Evolutionary conservation across 2,888 invertebrate genomes (phyloP), one percentile per base, ranked within the genome.

Genomic region (Sesamia inferens): DNA sequence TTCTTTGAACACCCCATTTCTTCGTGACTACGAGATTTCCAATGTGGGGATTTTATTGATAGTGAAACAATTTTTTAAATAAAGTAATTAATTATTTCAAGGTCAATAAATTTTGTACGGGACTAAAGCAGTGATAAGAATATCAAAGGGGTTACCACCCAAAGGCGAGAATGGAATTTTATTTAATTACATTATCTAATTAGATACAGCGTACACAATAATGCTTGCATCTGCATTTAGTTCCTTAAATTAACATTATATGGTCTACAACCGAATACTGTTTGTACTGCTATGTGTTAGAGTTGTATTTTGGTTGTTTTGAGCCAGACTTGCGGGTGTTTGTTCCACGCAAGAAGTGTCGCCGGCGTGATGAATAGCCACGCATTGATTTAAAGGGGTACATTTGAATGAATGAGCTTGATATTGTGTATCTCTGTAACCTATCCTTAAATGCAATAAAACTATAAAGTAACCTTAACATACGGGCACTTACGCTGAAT

Each of bases 111-210:
- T 86, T 78, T 71, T 79, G 85, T 85, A 82, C 79, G 81, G 81
- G 76, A 83, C 71, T 80, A 88, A 88, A 87, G 90, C 82, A 85
- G 80, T 85, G 94, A 95, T 94, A 94, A 93, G 85, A 82, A 79
- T 87, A 89, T 91, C 87, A 65, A 85, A 88, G 86, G 86, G 85
- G 84, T 91, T 93, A 92, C 95, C 95, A 94, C 94, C 94, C 95
- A 94, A 91, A 94, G 91, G 93, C 89, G 92, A 92, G 93, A 94
- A 91, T 83, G 89, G 91, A 90, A 91, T 93, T 87, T 85, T 63
- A 87, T 85, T 91, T 92, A 94, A 94, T 94, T 94, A 92, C 84
- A 91, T 92, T 94, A 95, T 95, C 95, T 94, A 93, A 94, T 95
- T 95, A 93, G 95, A 95, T 95, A 94, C 83, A 88, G 88, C 82